Evolutionary conservation across 2,888 invertebrate genomes (phyloP), one percentile per base, ranked within the genome.

Genomic region (Zhuqinia jingwanae): DNA sequence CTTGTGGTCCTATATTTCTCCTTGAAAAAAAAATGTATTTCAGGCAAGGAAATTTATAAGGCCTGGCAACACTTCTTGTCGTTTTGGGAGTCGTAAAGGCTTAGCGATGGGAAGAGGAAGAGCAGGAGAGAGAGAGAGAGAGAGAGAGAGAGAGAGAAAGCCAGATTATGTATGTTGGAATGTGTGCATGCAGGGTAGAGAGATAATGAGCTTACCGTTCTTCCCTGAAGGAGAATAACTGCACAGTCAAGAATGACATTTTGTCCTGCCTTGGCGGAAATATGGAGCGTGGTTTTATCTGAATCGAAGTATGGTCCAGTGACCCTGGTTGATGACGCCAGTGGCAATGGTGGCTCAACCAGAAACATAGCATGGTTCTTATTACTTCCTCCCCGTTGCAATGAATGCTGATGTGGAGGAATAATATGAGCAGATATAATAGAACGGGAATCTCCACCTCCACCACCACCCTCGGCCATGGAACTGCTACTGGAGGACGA

Each of bases 221-320:
- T 94, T 91, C 94, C 94, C 87, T 94, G 94, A 15, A 94, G 93
- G 91, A 94, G 93, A 77, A 94, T 94, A 87, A 94, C 94, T 87
- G 94, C 93, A 92, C 95, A 95, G 92, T 95, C 94, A 30, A 94
- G 92, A 76, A 93, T 92, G 58, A 94, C 94, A 22, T 93, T 94
- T 87, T 93, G 94, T 70, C 94, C 94, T 86, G 94, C 94, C 88
- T 94, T 93, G 6, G 94, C 94, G 17, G 94, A 94, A 84, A 94
- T 92, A 91, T 94, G 94, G 89, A 93, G 92, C 50, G 93, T 93
- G 81, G 93, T 94, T 25, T 93, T 92, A 82, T 94, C 94, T 89
- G 94, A 94, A 91, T 94, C 94, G 92, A 94, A 95, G 92, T 94
- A 94, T 2, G 94, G 94, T 1, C 93, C 93, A 36, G 88, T 79